Evolutionary conservation across 1,140 invertebrate species (phyloP).

Genomic region (Aradophagus sp.): DNA sequence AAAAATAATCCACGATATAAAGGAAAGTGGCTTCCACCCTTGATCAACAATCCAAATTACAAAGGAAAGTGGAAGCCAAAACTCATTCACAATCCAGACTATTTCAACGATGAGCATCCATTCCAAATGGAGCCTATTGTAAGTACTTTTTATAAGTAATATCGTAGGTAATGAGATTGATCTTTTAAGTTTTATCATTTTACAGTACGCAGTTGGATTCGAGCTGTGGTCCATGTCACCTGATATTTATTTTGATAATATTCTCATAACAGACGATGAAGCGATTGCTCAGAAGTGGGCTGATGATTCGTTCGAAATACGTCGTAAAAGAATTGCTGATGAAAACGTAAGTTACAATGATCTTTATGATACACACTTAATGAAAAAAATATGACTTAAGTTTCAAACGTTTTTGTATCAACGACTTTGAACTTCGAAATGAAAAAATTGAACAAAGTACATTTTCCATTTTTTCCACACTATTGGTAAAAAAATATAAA

Average conservation of each 20-base stretch:
- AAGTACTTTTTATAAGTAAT: conserved; percentile 78
- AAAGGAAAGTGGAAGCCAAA: conserved; percentile 94
- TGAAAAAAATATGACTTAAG: too few species aligned
- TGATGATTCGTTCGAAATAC: conserved; percentile 88
- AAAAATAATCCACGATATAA: conserved; percentile 94
- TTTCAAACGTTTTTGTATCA: too few species aligned
- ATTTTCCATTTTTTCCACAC: too few species aligned
- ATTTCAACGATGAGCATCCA: conserved; percentile 92
- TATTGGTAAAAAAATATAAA: too few species aligned
- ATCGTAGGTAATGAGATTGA: too few species aligned
- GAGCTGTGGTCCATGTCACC: conserved; percentile 99
- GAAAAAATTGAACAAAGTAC: too few species aligned
- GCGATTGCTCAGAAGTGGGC: conserved; percentile 88
- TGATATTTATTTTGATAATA: conserved; percentile 95
- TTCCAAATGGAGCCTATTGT: conserved; percentile 95
- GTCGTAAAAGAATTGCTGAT: conserved; percentile 84
- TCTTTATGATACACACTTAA: too few species aligned
- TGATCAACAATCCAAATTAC: conserved; percentile 96
- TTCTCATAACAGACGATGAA: conserved; percentile 91
- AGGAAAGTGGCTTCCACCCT: conserved; percentile 92
- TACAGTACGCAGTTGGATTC: conserved; percentile 93
- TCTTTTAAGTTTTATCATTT: conserved; percentile 60
- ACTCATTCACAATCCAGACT: conserved; percentile 92
- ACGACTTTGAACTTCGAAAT: too few species aligned
- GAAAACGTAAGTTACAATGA: conserved; percentile 81